Evolutionary conservation across 2,797 vertebrate species (phyloP), one percentile per base, ranked within the genome.

Genomic region (Acipenser ruthenus): DNA sequence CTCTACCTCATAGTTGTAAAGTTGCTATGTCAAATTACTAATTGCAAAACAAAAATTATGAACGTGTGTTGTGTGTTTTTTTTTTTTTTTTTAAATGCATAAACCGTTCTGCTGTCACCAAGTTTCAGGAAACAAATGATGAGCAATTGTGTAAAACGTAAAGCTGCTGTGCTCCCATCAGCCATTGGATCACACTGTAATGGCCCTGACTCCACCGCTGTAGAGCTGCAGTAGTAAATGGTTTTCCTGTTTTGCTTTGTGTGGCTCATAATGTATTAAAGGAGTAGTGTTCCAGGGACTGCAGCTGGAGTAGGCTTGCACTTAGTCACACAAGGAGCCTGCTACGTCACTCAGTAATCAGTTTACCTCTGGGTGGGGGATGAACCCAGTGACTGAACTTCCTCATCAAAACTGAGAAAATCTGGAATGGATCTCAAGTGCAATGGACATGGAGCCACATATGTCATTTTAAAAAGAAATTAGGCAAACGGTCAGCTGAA

Each of bases 391-490:
- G 65, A 56, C 15, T 51, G 59, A 65, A 61, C 69, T 73, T 64
- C 62, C 68, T 65, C 6, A 0, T 73, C 11, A 1, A 37, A 64
- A 50, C 15, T 70, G 63, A 64, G 12, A 74, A 71, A 71, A 66
- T 67, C 59, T 67, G 62, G 11, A 4, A 37, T 66, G 65, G 67
- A 63, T 61, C 48, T 7, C 67, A 15, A 62, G 6, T 1, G 5
- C 5, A 18, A 59, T 50, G 69, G 76, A 67, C 71, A 65, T 56
- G 10, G 67, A 55, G 75, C 75, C 75, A 66, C 18, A 72, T 73
- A 71, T 73, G 72, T 69, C 69, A 69, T 64, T 70, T 68, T 7
- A 60, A 58, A 55, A 52, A 9, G 51, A 66, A 78, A 75, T 73
- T 71, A 65, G 69, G 69, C 72, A 74, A 63, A 50, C 58, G 48